Evolutionary conservation across 2,113 vertebrate species (phyloP), one percentile per base, ranked within the genome.

Genomic region (Alces alces): DNA sequence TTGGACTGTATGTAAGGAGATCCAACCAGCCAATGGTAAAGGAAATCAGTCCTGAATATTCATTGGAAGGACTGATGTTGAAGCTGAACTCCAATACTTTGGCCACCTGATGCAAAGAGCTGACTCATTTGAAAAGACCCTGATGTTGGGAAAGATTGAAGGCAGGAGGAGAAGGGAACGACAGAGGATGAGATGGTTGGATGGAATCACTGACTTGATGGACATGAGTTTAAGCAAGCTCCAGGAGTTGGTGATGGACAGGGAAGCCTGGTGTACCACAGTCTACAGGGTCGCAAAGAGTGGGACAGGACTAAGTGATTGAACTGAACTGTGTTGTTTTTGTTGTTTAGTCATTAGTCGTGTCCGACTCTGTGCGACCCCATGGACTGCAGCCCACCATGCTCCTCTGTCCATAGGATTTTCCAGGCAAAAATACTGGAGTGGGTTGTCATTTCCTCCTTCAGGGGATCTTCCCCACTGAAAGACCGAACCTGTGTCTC

Each of bases 401-500:
- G 36, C 21, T 76, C 36, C 70, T 76, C 70, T 43, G 5, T 76
- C 36, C 36, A 27, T 76, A 76, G 70, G 6, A 43, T 39, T 76
- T 76, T 25, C 70, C 12, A 27, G 36, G 36, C 70, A 76, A 76
- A 43, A 76, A 27, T 39, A 39, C 36, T 43, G 36, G 21, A 76
- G 70, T 14, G 36, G 6, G 36, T 14, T 76, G 23, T 12, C 70
- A 43, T 76, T 76, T 76, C 70, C 12, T 76, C 39, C 39, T 76
- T 23, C 39, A 27, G 23, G 11, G 36, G 12, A 27, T 43, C 23
- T 76, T 76, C 6, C 12, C 23, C 39, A 43, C 36, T 43, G 23
- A 76, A 12, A 27, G 70, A 76, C 14, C 0, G 1, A 43, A 27
- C 70, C 36, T 0, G 0, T 1, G 0, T 43, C 70, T 43, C 39